phyloP scores from a whole-genome alignment of 2,888 invertebrate genomes.

The Schrankia costaestrigalis region DNA sequence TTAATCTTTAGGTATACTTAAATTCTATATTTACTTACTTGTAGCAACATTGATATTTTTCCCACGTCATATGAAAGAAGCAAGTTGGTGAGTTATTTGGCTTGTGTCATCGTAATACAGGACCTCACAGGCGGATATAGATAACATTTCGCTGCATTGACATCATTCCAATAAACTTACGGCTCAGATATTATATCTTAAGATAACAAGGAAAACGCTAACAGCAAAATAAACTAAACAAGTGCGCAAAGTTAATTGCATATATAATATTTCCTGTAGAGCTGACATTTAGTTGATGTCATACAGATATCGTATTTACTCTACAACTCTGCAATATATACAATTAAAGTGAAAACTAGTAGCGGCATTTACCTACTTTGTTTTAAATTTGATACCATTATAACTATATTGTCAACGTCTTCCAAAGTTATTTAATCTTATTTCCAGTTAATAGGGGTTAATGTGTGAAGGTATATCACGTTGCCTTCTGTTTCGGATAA shows the following conservation, averaged over 20 bases:
- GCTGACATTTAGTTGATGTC: no score
- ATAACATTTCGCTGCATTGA: slow-evolving; percentile 66
- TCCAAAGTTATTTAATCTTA: neutral
- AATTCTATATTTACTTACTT: no score
- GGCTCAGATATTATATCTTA: slow-evolving; percentile 24
- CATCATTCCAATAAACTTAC: slow-evolving; percentile 46
- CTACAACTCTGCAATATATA: no score
- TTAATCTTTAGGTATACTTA: no score
- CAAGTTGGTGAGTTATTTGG: neutral
- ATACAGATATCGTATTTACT: no score
- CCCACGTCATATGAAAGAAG: neutral
- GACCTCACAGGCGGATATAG: slow-evolving; percentile 63
- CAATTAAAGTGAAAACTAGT: no score
- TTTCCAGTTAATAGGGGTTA: slow-evolving; percentile 1
- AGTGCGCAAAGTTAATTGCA: slow-evolving; percentile 13
- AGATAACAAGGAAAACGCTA: slow-evolving; percentile 26
- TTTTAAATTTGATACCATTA: no score
- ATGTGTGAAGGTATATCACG: no score
- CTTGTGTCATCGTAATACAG: slow-evolving; percentile 28
- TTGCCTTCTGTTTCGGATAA: slow-evolving; percentile 25
- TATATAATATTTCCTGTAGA: neutral
- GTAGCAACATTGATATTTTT: no score
- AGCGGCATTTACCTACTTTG: no score
- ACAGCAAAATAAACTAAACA: slow-evolving; percentile 17
- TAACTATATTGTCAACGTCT: no score